Evolutionary conservation across 2,113 vertebrate genomes (phyloP).

Genomic region (Gnathonemus longibarbis): DNA sequence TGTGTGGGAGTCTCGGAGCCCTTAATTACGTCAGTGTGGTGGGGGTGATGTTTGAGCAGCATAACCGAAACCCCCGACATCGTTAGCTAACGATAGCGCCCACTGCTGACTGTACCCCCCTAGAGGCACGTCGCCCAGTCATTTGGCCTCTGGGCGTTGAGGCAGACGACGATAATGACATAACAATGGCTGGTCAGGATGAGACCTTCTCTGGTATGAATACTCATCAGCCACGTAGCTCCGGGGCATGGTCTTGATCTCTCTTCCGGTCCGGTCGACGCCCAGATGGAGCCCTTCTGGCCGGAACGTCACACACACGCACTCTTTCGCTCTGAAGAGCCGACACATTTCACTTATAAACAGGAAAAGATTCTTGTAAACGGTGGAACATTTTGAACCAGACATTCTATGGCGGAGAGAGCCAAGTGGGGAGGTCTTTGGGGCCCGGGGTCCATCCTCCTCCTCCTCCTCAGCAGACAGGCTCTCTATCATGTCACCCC

Average conservation of each 20-base stretch:
- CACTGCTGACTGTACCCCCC: background rate
- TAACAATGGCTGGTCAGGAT: background rate
- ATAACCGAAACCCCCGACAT: background rate
- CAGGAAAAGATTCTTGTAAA: background rate
- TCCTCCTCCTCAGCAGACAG: background rate
- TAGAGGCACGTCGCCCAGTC: background rate
- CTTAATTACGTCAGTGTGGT: background rate
- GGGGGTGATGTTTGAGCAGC: background rate
- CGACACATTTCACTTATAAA: background rate
- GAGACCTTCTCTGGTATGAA: background rate
- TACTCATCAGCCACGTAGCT: background rate
- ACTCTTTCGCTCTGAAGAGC: background rate
- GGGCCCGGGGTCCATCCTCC: background rate
- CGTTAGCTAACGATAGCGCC: background rate
- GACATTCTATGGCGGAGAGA: constrained; percentile 24
- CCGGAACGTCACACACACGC: background rate
- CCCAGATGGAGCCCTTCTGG: background rate
- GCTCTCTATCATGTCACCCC: background rate
- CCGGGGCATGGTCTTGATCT: background rate
- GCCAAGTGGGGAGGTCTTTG: background rate
- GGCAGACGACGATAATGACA: background rate
- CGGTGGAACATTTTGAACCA: background rate
- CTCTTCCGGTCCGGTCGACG: background rate
- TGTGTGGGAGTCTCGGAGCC: background rate
- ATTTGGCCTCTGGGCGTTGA: background rate